Conservation (phyloP, 2,797 vertebrate species). For the Serranus cabrilla region DNA sequence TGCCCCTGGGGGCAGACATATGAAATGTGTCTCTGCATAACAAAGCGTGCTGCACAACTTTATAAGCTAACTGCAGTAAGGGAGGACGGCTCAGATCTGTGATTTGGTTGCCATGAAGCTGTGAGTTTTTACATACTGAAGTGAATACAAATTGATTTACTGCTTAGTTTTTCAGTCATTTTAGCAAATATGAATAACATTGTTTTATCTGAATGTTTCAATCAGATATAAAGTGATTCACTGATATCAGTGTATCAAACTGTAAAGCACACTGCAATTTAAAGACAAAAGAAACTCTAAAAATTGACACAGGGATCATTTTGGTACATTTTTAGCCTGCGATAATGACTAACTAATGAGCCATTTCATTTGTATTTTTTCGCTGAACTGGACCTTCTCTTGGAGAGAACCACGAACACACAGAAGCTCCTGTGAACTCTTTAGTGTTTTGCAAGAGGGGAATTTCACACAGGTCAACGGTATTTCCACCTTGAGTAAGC, state of each 20-base stretch:
- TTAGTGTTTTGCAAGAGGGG: slow-evolving; percentile 2
- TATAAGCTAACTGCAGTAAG: slow-evolving; percentile 1
- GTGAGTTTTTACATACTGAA: slow-evolving; percentile 14
- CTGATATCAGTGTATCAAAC: not conserved
- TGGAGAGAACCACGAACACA: not conserved
- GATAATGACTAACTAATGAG: slow-evolving; percentile 27
- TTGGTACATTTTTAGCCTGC: not conserved
- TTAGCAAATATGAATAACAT: not conserved
- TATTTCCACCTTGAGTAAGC: not conserved
- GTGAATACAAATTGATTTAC: not conserved
- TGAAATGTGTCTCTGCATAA: slow-evolving; percentile 58
- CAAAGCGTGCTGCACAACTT: slow-evolving; percentile 20
- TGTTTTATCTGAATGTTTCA: not conserved
- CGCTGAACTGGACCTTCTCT: not conserved
- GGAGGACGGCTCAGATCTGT: slow-evolving; percentile 4
- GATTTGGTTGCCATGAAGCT: slow-evolving; percentile 1
- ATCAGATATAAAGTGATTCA: not conserved
- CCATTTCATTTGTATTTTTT: slow-evolving; percentile 4
- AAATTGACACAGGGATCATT: slow-evolving; percentile 31
- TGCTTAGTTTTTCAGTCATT: not conserved
- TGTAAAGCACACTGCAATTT: slow-evolving; percentile 1
- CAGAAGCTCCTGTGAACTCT: slow-evolving; percentile 1
- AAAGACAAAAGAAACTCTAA: not conserved
- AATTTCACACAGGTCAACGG: slow-evolving; percentile 13
- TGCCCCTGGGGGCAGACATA: slow-evolving; percentile 37